Percentiles rank a stretch among this genome's conserved stretches.
phyloP scores from a whole-genome alignment of 2,797 vertebrate genomes.

The Pantherophis vulpinus region DNA sequence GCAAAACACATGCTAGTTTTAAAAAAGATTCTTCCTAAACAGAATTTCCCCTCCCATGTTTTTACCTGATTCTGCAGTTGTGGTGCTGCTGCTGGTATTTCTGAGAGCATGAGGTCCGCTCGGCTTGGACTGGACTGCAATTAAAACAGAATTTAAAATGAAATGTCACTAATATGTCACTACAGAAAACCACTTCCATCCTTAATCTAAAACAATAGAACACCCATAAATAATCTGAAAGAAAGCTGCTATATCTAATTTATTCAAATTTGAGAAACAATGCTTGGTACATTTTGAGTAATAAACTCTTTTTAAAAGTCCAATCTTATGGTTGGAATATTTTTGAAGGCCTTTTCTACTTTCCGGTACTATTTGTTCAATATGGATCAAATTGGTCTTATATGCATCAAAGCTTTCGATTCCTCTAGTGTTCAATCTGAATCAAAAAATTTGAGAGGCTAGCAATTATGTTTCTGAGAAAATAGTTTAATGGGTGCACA shows the following conservation, averaged over 20 bases:
- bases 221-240: not conserved
- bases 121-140: fast-evolving
- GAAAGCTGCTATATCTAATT: not conserved
- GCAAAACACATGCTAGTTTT: not conserved
- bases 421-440: not conserved
- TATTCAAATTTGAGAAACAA: not conserved
- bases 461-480: not conserved
- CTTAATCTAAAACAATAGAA: not conserved
- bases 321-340: not conserved
- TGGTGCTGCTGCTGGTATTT: not conserved
- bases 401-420: not conserved
- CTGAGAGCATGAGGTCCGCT: fast-evolving
- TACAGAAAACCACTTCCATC: not conserved
- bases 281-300: not conserved
- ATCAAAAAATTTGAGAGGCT: not conserved
- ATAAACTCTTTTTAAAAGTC: not conserved
- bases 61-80: not conserved
- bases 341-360: not conserved
- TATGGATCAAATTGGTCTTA: not conserved
- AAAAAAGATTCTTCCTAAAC: not conserved
- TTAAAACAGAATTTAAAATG: not conserved
- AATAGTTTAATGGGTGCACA: not conserved
- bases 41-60: fast-evolving
- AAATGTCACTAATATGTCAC: not conserved
- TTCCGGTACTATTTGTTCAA: not conserved